These are phyloP conservation scores for Gracilinanus agilis DNA, from an alignment of 2,113 vertebrate genomes.

Conservation along the genomic window DNA sequence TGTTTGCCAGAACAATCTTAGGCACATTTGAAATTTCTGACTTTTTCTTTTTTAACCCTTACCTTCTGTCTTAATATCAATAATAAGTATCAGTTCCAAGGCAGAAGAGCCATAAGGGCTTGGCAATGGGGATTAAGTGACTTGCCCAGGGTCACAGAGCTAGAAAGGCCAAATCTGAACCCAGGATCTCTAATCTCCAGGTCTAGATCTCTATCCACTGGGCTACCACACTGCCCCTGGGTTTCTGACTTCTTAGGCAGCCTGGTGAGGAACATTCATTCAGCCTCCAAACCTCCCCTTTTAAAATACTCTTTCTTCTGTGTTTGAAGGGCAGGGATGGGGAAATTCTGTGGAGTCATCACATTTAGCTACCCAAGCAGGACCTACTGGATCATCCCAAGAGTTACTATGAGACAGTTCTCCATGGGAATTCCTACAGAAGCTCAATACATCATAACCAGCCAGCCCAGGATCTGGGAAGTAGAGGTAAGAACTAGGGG, in stretches of 20 bases:
- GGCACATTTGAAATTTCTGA: neutral
- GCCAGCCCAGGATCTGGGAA: neutral
- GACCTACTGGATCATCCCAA: neutral
- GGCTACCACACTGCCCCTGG: neutral
- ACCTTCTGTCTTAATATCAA: no score
- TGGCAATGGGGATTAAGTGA: no score
- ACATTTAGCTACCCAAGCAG: neutral
- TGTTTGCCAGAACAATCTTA: neutral
- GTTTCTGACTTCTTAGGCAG: neutral
- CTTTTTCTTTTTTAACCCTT: no score
- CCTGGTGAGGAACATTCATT: neutral
- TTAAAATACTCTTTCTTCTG: neutral
- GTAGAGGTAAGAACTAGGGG: constrained; percentile 54
- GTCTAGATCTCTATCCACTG: no score
- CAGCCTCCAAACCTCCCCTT: neutral
- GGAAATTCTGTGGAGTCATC: constrained; percentile 49
- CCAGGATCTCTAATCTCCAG: no score
- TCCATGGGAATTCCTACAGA: neutral
- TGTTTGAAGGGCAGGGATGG: constrained; percentile 11
- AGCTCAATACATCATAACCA: constrained; percentile 5
- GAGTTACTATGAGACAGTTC: neutral
- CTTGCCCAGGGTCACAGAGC: no score
- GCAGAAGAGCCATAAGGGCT: no score
- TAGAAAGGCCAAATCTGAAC: no score
- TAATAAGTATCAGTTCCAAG: no score